Evolutionary conservation across 2,888 invertebrate genomes (phyloP), one percentile per base, ranked within the genome.

Genomic region (Cerceris rybyensis): DNA sequence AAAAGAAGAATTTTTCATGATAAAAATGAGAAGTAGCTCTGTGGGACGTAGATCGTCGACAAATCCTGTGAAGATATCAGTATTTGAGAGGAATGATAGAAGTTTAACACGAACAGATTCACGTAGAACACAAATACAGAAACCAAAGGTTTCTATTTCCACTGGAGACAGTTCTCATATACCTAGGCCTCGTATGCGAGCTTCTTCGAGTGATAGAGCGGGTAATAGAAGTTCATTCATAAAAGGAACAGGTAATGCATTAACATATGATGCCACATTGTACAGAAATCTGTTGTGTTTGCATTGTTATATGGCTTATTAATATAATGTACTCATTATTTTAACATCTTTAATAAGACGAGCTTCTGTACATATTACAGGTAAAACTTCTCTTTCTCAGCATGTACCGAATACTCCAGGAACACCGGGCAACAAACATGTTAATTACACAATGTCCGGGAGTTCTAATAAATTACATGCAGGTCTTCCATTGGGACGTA

Each of bases 41-140:
- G 9, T 9, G 14, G 77, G 84, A 16, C 87, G 90, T 39, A 85
- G 86, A 52, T 90, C 88, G 5, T 89, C 88, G 7, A 83, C 85
- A 14, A 90, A 90, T 77, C 89, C 89, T 0, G 86, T 88, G 14
- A 82, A 90, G 57, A 70, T 88, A 60, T 88, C 89, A n/a, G 65
- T 58, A 9, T 59, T 87, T 11, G 88, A 88, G 7, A 78, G 81
- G 16, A 87, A 85, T 49, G 88, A 89, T 6, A 88, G 80, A 75
- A 82, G 73, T 65, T 70, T 67, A 7, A 71, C 81, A 4, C 78
- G 84, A 9, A 43, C 50, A 7, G 90, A 90, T 50, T 61, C 77
- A 0, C 84, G 81, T 70, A 85, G 73, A 77, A 78, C 84, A 5
- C 84, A 76, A 74, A 69, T 60, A 7, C 2, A 54, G 8, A 89